Conservation (phyloP, 2,113 vertebrate species). For the Pao palembangensis region DNA sequence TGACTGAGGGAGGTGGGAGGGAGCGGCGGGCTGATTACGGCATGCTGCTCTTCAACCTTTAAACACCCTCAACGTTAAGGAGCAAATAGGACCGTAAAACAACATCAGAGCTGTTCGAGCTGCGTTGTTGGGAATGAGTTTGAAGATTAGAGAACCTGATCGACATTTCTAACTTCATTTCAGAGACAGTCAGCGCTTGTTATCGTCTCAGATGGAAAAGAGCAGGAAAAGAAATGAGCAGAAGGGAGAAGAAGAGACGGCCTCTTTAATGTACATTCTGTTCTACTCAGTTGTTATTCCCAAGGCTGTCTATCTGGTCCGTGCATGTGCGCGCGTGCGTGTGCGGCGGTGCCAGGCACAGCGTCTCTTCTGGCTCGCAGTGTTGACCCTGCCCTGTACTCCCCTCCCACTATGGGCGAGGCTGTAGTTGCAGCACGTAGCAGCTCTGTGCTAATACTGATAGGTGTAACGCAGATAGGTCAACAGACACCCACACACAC, state of each 20-base stretch:
- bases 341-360: constrained; percentile 76
- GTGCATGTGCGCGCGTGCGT: constrained; percentile 46
- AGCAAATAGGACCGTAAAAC: constrained; percentile 24
- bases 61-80: constrained; percentile 21
- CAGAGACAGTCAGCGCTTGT: not conserved
- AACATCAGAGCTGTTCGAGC: not conserved
- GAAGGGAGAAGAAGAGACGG: constrained; percentile 41
- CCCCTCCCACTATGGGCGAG: constrained; percentile 68
- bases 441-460: constrained; percentile 55
- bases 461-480: constrained; percentile 47
- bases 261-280: constrained; percentile 72
- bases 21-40: constrained; percentile 27
- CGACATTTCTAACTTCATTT: not conserved
- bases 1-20: constrained; percentile 32
- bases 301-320: constrained; percentile 59
- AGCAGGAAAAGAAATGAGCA: constrained; percentile 28
- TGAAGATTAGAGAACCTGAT: not conserved
- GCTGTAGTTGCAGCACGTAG: constrained; percentile 46
- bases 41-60: constrained; percentile 46
- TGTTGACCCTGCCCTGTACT: constrained; percentile 73
- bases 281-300: constrained; percentile 66
- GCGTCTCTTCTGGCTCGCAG: constrained; percentile 62
- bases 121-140: too few species aligned
- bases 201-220: constrained; percentile 6
- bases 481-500: constrained; percentile 36